Evolutionary conservation across 2,113 vertebrate genomes (phyloP), one percentile per base, ranked within the genome.

Genomic region (Corvus moneduloides): DNA sequence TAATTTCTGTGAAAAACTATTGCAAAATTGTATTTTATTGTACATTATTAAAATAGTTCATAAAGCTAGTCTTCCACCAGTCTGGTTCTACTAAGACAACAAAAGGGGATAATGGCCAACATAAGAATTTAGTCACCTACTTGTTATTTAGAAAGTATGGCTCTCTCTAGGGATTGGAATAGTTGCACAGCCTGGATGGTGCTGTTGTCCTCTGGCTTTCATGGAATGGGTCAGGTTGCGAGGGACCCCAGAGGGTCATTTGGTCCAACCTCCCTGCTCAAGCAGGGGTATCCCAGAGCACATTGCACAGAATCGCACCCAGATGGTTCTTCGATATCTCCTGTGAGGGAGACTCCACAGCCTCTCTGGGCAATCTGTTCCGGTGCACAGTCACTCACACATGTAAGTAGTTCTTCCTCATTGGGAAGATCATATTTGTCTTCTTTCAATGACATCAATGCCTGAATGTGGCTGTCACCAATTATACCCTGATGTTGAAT

Each of bases 271-370:
- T 41, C n/a, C 35, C 68, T 72, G 30, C 51, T 37, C 2, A 0
- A 43, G 59, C 43, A 58, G 59, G 32, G 18, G 8, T 37, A 74
- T 4, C 14, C 37, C 39, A 33, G 5, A 59, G 52, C 32, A 28
- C 32, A 4, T 6, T 0, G 18, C 59, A 28, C 19, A 28, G 77
- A 6, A 37, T 14, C 1, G 1, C 21, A 58, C 9, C 32, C 26
- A 32, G 26, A 23, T 7, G 6, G 12, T 6, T 59, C 59, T 20
- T 19, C 32, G 24, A 5, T 23, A 37, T 20, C 27, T 66, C 44
- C 33, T 28, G 27, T 37, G 18, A 44, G 22, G 22, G 44, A 58
- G 37, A 10, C 15, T 16, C 52, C 59, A 33, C 43, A 58, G 27
- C 18, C 44, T 24, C 30, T 21, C 44, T 74, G 59, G 44, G 27